A percentile compares a stretch with the other conserved stretches of the same genome.
Conservation (phyloP, 2,888 invertebrate genomes). For the Troides oblongomaculatus region DNA sequence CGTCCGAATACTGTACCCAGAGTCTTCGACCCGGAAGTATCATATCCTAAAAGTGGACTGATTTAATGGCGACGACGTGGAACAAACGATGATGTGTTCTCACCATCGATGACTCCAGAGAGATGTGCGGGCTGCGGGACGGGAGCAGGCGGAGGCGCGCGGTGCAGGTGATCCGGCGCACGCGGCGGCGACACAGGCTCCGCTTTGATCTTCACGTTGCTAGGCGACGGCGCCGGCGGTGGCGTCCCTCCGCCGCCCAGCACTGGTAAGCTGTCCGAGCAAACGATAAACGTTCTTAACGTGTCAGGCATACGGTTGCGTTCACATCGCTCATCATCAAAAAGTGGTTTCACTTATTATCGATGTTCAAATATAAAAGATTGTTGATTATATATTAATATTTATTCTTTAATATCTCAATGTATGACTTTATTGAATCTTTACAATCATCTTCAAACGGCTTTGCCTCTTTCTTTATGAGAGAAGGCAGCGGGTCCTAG, state of each 20-base stretch:
- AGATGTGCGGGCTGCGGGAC: constrained; percentile 73
- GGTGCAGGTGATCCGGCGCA: constrained; percentile 84
- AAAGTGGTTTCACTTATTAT: neutral
- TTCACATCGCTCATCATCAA: neutral
- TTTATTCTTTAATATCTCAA: neutral
- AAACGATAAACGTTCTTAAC: constrained; percentile 11
- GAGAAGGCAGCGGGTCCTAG: too few species aligned
- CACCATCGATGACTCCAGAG: constrained; percentile 72
- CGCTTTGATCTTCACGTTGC: constrained; percentile 94
- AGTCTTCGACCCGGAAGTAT: too few species aligned
- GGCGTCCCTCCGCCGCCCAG: constrained; percentile 84
- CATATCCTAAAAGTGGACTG: too few species aligned
- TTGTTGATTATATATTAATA: neutral
- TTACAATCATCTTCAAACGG: too few species aligned
- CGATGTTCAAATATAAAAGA: neutral
- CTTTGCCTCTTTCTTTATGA: too few species aligned
- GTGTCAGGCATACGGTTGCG: neutral
- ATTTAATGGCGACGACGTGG: too few species aligned
- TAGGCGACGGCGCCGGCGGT: constrained; percentile 88
- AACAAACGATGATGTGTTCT: neutral
- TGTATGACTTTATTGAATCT: neutral
- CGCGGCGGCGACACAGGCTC: constrained; percentile 97
- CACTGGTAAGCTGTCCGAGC: constrained; percentile 85
- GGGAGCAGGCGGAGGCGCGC: constrained; percentile 63
- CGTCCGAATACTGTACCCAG: too few species aligned